Evolutionary conservation across 2,888 invertebrate genomes (phyloP).

Genomic region (Tromatobia lineatoria): DNA sequence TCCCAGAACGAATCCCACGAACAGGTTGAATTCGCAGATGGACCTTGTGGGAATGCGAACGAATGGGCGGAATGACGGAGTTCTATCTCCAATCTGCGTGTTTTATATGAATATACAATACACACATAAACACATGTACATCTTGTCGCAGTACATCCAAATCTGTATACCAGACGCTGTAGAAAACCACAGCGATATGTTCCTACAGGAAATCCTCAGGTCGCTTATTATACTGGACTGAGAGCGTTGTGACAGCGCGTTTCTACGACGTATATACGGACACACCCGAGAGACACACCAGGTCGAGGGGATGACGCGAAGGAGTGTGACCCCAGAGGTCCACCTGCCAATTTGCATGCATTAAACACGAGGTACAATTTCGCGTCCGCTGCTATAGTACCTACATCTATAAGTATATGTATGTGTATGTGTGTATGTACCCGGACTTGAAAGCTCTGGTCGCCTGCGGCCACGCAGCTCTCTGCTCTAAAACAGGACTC

Average conservation of each 20-base stretch:
- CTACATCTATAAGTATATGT: neutral
- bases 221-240: slow-evolving; percentile 45
- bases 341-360: slow-evolving; percentile 69
- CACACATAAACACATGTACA: slow-evolving; percentile 1
- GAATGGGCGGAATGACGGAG: slow-evolving; percentile 9
- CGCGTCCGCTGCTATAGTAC: slow-evolving; percentile 15
- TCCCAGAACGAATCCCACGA: slow-evolving; percentile 36
- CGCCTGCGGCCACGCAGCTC: slow-evolving; percentile 6
- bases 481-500: slow-evolving; percentile 38
- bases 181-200: slow-evolving; percentile 47
- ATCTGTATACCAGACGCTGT: neutral
- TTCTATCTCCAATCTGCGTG: slow-evolving; percentile 53
- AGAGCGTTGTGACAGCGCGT: slow-evolving; percentile 42
- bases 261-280: slow-evolving; percentile 41
- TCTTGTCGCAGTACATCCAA: too few species aligned
- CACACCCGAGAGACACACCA: slow-evolving; percentile 5
- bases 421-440: neutral
- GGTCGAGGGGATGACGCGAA: slow-evolving; percentile 47
- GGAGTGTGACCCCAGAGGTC: slow-evolving; percentile 53
- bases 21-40: slow-evolving; percentile 52
- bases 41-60: slow-evolving; percentile 59
- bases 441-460: slow-evolving; percentile 39
- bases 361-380: slow-evolving; percentile 61
- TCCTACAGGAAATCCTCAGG: slow-evolving; percentile 56
- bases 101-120: slow-evolving; percentile 53